phyloP scores from a whole-genome alignment of 2,888 invertebrate species.

The Proisotoma minuta region DNA sequence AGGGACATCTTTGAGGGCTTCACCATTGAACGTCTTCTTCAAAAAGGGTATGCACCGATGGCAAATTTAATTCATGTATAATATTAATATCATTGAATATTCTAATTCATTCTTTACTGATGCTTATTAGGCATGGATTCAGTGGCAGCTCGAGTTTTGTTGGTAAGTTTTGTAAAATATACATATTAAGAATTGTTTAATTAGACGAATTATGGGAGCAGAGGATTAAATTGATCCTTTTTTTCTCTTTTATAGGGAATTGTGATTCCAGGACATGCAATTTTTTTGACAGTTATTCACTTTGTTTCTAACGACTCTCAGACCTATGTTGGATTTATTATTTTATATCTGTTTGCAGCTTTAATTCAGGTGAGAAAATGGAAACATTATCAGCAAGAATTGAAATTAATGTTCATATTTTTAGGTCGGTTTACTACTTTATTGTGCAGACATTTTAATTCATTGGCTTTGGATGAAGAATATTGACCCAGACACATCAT shows the following conservation, averaged over 20 bases:
- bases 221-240: no score
- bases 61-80: neutral
- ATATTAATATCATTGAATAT: neutral
- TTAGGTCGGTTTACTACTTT: conserved; percentile 65
- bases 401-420: conserved; percentile 9
- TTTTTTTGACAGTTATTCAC: conserved; percentile 40
- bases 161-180: conserved; percentile 12
- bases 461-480: conserved; percentile 74
- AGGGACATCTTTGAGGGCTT: conserved; percentile 46
- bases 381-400: neutral
- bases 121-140: conserved; percentile 49
- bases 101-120: neutral
- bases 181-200: neutral
- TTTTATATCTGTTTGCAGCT: conserved; percentile 40
- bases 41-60: conserved; percentile 25
- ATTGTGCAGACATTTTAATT: conserved; percentile 75
- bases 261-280: conserved; percentile 42
- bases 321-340: conserved; percentile 31
- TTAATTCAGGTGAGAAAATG: conserved; percentile 37
- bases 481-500: conserved; percentile 83
- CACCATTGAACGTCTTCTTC: conserved; percentile 48
- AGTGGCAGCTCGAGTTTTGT: conserved; percentile 53
- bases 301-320: conserved; percentile 36
- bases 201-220: neutral
- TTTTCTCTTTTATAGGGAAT: conserved; percentile 15